Conservation (phyloP, 2,797 vertebrate genomes). For the Catharus ustulatus region DNA sequence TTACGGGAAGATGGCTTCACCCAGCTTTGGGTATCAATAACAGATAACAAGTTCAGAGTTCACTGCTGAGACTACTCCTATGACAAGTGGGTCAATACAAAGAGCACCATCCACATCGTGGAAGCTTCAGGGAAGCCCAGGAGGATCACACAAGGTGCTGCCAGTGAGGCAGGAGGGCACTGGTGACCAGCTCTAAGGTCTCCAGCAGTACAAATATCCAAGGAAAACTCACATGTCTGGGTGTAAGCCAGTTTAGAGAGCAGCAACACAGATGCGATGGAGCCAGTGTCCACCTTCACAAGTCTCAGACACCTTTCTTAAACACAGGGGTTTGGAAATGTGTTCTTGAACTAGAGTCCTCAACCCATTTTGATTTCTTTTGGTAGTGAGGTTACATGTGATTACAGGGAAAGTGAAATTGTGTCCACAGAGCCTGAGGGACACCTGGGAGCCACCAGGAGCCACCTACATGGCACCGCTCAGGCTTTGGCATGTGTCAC, state of each 20-base stretch:
- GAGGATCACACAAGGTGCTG: neutral
- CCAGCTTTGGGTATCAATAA: neutral
- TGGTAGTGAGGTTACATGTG: neutral
- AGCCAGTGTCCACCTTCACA: neutral
- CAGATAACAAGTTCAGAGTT: neutral
- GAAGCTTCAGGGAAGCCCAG: neutral
- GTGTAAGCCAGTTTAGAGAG: neutral
- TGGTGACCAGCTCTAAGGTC: accelerated
- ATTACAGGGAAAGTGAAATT: neutral
- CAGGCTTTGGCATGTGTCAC: accelerated
- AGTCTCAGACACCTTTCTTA: neutral
- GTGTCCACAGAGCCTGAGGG: neutral
- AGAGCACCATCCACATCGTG: accelerated
- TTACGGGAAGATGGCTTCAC: neutral
- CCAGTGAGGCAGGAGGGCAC: neutral
- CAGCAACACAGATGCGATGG: neutral
- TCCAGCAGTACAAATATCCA: neutral
- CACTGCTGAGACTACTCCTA: neutral
- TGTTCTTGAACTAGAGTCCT: neutral
- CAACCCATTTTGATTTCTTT: neutral
- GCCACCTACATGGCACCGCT: accelerated
- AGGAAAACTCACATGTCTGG: accelerated
- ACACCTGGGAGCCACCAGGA: neutral
- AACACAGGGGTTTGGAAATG: accelerated
- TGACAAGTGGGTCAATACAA: neutral